Conservation (phyloP, 2,113 vertebrate species). For the Dinomys branickii region DNA sequence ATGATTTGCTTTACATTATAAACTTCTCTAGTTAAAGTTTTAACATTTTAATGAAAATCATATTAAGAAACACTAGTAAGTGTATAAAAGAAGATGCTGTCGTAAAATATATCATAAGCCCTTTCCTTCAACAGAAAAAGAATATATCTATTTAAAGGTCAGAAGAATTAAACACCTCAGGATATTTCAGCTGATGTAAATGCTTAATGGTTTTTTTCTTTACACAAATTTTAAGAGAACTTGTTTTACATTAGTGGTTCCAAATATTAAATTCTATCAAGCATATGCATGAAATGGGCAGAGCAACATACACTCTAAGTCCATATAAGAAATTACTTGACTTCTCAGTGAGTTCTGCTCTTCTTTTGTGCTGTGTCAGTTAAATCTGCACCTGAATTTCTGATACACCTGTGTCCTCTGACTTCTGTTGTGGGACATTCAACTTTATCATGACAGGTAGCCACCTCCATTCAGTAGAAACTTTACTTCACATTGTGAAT, state of each 20-base stretch:
- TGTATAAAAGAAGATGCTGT: not conserved
- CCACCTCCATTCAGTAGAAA: not conserved
- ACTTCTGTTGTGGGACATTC: not conserved
- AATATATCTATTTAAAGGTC: not conserved
- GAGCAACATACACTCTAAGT: not conserved
- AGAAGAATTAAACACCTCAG: not conserved
- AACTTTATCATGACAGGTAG: not conserved
- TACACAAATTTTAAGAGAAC: not conserved
- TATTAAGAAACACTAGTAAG: not conserved
- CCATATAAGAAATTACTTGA: not conserved
- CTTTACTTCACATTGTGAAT: not conserved
- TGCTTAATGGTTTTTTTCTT: not conserved
- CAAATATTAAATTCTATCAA: conserved; percentile 5
- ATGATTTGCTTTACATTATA: not conserved
- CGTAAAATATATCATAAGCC: not conserved
- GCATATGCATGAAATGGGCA: not conserved
- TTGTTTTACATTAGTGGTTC: not conserved
- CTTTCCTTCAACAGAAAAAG: not conserved
- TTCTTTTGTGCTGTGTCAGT: not conserved
- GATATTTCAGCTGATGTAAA: too few species aligned
- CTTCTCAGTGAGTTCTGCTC: not conserved
- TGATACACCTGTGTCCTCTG: not conserved
- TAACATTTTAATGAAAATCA: not conserved
- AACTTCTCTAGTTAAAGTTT: not conserved
- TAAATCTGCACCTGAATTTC: not conserved